Conservation (phyloP, 2,113 vertebrate genomes). For the Pseudorectes ferrugineus region DNA sequence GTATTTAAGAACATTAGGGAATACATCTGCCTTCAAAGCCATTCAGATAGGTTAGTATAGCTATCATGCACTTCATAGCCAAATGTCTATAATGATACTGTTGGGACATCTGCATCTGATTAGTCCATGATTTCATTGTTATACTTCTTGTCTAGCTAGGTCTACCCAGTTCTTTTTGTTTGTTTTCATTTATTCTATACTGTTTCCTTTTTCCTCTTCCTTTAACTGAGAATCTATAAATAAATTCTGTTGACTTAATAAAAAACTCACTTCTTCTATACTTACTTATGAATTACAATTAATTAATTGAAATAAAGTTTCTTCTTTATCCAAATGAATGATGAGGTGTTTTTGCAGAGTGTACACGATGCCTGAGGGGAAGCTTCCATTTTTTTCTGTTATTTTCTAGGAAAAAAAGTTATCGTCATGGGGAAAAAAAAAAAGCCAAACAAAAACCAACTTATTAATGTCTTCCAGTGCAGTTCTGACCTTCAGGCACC, state of each 20-base stretch:
- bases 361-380: rapidly evolving
- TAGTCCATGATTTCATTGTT: not conserved
- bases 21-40: not conserved
- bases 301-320: not conserved
- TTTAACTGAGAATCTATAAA: not conserved
- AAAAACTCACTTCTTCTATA: not conserved
- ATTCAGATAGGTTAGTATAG: not conserved
- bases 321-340: not conserved
- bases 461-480: not conserved
- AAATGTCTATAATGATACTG: not conserved
- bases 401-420: not conserved
- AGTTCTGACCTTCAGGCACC: not conserved
- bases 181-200: not conserved
- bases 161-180: not conserved
- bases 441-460: rapidly evolving
- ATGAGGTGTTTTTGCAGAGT: not conserved
- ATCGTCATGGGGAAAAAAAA: not conserved
- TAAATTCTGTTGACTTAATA: not conserved
- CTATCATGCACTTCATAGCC: not conserved
- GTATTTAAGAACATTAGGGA: not conserved
- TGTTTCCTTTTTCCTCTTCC: not conserved
- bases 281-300: not conserved
- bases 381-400: not conserved
- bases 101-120: not conserved
- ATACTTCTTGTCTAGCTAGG: not conserved